These are phyloP conservation scores for Galerucella calmariensis DNA, from an alignment of 2,888 invertebrate species.

Conservation along the genomic window DNA sequence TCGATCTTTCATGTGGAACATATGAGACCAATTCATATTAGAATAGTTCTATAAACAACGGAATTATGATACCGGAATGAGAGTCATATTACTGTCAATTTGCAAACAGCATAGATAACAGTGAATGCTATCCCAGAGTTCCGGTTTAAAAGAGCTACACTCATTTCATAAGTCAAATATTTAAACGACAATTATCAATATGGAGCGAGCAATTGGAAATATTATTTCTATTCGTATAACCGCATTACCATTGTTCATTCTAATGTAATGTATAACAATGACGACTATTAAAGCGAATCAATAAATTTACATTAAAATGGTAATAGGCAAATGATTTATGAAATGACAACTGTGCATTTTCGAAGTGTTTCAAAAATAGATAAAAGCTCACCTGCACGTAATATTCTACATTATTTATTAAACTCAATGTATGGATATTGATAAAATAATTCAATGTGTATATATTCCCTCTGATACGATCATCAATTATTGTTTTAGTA, in stretches of 20 bases:
- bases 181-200: too few species aligned
- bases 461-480: constrained; percentile 38
- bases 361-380: constrained; percentile 38
- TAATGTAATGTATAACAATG: constrained; percentile 23
- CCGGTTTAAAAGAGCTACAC: too few species aligned
- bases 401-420: constrained; percentile 29
- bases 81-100: too few species aligned
- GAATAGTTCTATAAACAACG: too few species aligned
- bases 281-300: constrained; percentile 30
- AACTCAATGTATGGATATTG: constrained; percentile 18
- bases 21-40: too few species aligned
- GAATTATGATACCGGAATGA: too few species aligned
- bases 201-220: constrained; percentile 4
- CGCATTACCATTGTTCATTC: constrained; percentile 10
- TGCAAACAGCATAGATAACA: too few species aligned
- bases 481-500: constrained; percentile 38
- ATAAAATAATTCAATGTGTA: constrained; percentile 37
- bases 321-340: constrained; percentile 36
- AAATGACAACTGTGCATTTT: constrained; percentile 34
- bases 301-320: constrained; percentile 37
- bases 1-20: too few species aligned
- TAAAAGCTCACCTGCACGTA: constrained; percentile 36
- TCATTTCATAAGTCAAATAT: too few species aligned
- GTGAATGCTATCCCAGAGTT: too few species aligned
- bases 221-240: constrained; percentile 3